These are phyloP conservation scores for Trichonephila clavipes DNA, from an alignment of 1,140 invertebrate species.

Conservation along the genomic window DNA sequence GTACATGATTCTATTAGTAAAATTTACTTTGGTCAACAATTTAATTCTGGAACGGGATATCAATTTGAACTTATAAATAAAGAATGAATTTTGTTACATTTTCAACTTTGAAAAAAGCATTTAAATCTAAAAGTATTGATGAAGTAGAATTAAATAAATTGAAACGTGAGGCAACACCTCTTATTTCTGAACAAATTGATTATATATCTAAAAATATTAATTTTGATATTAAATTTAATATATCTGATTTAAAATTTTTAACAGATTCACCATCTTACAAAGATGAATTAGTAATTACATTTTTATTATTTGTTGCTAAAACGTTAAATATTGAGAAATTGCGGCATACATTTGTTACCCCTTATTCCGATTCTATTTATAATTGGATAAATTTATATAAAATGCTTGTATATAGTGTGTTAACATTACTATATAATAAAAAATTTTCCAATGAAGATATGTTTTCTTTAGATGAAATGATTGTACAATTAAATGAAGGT, in stretches of 20 bases:
- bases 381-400: constrained; percentile 47
- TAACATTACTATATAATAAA: constrained; percentile 12
- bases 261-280: background rate
- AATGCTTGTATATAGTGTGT: background rate
- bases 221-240: background rate
- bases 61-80: constrained; percentile 54
- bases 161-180: background rate
- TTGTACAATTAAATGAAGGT: constrained; percentile 1
- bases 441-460: background rate
- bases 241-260: background rate
- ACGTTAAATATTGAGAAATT: constrained; percentile 12
- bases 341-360: background rate
- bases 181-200: constrained; percentile 24
- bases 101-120: background rate
- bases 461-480: constrained; percentile 9
- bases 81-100: background rate
- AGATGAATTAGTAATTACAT: constrained; percentile 35
- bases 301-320: constrained; percentile 25
- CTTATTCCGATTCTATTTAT: background rate
- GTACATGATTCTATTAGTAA: constrained; percentile 47
- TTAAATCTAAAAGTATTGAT: background rate
- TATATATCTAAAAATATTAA: background rate
- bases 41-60: constrained; percentile 50
- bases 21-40: constrained; percentile 68
- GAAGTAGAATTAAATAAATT: background rate